phyloP scores from a whole-genome alignment of 2,113 vertebrate genomes.

The Trinectes maculatus region DNA sequence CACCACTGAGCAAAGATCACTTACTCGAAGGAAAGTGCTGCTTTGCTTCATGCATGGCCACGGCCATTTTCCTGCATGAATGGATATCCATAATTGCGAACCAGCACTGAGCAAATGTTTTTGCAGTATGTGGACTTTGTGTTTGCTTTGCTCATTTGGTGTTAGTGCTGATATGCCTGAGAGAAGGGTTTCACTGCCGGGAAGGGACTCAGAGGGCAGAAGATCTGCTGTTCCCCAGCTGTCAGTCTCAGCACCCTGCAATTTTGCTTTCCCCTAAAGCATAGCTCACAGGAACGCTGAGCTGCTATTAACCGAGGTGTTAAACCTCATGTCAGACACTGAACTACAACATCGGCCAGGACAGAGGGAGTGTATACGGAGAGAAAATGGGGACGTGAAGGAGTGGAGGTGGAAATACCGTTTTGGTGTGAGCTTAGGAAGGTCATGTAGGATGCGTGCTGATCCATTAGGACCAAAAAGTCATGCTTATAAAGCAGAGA shows the following conservation, averaged over 20 bases:
- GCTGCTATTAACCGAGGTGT: slow-evolving; percentile 52
- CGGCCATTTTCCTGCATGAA: slow-evolving; percentile 21
- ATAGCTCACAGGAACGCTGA: slow-evolving; percentile 52
- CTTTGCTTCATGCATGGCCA: slow-evolving; percentile 29
- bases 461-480: not conserved
- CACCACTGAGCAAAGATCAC: slow-evolving; percentile 10
- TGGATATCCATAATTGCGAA: slow-evolving; percentile 39
- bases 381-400: slow-evolving; percentile 22
- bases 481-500: not conserved
- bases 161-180: slow-evolving; percentile 18
- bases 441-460: not conserved
- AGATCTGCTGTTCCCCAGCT: slow-evolving; percentile 24
- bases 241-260: slow-evolving; percentile 52
- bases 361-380: slow-evolving; percentile 13
- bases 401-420: slow-evolving; percentile 16
- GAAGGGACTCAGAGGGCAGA: slow-evolving; percentile 23
- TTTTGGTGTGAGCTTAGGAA: slow-evolving; percentile 5
- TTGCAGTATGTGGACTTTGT: slow-evolving; percentile 17
- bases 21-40: slow-evolving; percentile 9
- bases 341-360: slow-evolving; percentile 37
- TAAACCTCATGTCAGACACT: slow-evolving; percentile 45
- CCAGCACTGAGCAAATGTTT: slow-evolving; percentile 20
- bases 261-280: slow-evolving; percentile 61
- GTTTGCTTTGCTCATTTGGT: slow-evolving; percentile 50
- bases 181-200: slow-evolving; percentile 30